Conservation (phyloP, 2,797 vertebrate species). For the Triplophysa bombifrons region DNA sequence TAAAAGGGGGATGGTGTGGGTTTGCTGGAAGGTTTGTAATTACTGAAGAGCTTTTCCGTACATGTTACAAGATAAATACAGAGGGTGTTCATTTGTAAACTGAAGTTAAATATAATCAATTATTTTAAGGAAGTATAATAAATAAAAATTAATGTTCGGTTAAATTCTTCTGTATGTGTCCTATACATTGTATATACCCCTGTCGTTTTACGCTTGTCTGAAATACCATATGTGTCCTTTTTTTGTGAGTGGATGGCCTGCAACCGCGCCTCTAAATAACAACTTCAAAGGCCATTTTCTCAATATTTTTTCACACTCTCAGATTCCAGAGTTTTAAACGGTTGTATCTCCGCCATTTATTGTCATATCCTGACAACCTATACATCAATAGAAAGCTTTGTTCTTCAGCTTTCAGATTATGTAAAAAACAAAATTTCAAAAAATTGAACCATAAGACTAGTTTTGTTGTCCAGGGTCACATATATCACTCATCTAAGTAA, state of each 20-base stretch:
- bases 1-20: background rate
- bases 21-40: slow-evolving; percentile 11
- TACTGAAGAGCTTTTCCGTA: background rate
- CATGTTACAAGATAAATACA: background rate
- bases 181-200: background rate
- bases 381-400: too few species aligned
- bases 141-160: background rate
- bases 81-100: background rate
- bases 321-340: too few species aligned
- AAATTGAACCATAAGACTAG: too few species aligned
- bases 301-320: too few species aligned
- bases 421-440: too few species aligned
- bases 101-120: background rate
- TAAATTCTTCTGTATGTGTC: background rate
- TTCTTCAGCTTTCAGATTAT: too few species aligned
- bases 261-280: too few species aligned
- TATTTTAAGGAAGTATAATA: background rate
- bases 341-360: too few species aligned
- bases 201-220: background rate
- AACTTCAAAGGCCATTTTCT: too few species aligned
- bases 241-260: too few species aligned
- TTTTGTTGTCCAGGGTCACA: too few species aligned
- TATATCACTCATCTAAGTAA: background rate
- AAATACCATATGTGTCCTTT: background rate
- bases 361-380: too few species aligned